Percentiles rank a stretch among this genome's conserved stretches.
Evolutionary conservation across 1,140 invertebrate species (phyloP).

Genomic region (Procambarus clarkii): DNA sequence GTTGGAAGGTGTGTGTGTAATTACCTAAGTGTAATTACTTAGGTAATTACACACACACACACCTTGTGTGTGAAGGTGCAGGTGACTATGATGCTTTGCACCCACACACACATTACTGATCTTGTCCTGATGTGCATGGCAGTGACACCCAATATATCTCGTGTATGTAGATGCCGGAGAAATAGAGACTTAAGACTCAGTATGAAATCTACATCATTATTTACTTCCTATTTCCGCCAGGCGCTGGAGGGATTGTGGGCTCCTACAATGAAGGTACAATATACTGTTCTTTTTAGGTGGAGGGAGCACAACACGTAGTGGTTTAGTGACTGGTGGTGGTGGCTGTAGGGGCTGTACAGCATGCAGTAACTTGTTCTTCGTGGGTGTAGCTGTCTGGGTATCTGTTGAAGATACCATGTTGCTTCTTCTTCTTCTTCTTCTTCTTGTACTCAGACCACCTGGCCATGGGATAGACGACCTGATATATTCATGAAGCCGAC

Average conservation of each 20-base stretch:
- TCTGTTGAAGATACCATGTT: too few relatives aligned
- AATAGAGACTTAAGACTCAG: neutral
- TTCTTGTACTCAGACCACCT: too few relatives aligned
- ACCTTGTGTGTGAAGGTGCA: neutral
- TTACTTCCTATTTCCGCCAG: constrained; percentile 52
- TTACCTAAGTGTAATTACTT: too few relatives aligned
- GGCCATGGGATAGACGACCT: too few relatives aligned
- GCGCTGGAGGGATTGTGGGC: constrained; percentile 71
- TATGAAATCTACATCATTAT: neutral
- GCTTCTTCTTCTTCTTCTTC: too few relatives aligned
- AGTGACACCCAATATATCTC: neutral
- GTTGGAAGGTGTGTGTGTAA: neutral
- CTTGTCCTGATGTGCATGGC: neutral
- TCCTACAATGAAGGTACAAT: constrained; percentile 71
- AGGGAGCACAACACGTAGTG: constrained; percentile 5
- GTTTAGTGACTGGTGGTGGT: neutral
- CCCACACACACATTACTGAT: neutral
- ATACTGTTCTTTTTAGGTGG: constrained; percentile 29
- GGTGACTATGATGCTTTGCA: neutral
- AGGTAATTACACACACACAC: too few relatives aligned
- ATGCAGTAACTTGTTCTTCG: neutral
- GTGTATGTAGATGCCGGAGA: neutral
- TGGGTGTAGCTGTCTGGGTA: too few relatives aligned
- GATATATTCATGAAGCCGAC: too few relatives aligned
- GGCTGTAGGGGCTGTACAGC: neutral